Conservation (phyloP, 1,140 invertebrate genomes). For the Lamellibrachia luymesi region DNA sequence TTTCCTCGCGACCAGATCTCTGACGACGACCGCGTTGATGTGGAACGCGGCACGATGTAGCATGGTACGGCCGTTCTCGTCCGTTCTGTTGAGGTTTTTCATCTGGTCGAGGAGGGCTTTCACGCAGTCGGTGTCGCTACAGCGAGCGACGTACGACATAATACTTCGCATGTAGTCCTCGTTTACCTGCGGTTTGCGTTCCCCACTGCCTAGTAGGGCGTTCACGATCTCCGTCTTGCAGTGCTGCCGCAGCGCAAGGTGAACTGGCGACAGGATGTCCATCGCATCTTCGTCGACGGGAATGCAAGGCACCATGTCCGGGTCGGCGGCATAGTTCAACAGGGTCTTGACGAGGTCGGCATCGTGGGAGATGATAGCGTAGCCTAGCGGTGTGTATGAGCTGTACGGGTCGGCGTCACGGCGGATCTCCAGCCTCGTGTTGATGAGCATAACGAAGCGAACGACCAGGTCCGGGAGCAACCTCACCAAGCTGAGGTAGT, state of each 20-base stretch:
- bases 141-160: neutral
- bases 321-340: neutral
- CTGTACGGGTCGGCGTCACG: neutral
- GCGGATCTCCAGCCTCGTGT: neutral
- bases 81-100: neutral
- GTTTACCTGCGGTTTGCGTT: neutral
- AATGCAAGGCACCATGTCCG: neutral
- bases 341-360: neutral
- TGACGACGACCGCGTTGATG: neutral
- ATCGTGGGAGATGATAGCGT: neutral
- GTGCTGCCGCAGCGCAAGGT: neutral
- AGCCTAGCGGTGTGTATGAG: neutral
- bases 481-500: neutral
- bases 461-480: neutral
- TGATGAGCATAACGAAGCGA: neutral
- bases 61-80: neutral
- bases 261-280: neutral
- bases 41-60: neutral
- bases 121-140: neutral
- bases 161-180: neutral
- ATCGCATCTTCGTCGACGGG: neutral
- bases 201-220: neutral
- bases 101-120: neutral
- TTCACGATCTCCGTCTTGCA: neutral
- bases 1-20: neutral